Percentiles rank a stretch among this genome's conserved stretches.
Evolutionary conservation across 2,797 vertebrate species (phyloP).

Genomic region (Neosilurus mollespiculum): DNA sequence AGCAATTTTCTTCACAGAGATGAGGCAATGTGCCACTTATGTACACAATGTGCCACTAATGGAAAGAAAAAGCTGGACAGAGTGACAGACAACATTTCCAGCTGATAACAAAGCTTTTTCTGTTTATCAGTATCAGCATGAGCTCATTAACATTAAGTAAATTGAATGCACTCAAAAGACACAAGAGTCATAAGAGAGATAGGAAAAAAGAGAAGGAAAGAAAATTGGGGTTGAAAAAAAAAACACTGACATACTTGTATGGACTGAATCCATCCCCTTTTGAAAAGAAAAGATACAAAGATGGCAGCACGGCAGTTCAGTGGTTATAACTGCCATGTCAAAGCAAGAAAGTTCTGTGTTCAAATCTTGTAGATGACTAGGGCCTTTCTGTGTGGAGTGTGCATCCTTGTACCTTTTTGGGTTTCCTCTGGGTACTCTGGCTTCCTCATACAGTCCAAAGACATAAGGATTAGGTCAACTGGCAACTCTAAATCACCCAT

Average conservation of each 20-base stretch:
- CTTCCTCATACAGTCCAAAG: no score
- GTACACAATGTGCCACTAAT: slow-evolving; percentile 28
- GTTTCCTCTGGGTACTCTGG: no score
- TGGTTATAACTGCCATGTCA: no score
- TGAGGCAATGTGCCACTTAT: slow-evolving; percentile 16
- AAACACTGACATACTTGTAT: slow-evolving; percentile 28
- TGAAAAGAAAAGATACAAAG: slow-evolving; percentile 57
- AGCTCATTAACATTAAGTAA: slow-evolving; percentile 31
- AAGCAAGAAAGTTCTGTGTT: no score
- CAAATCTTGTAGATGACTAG: no score
- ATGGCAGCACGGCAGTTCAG: no score
- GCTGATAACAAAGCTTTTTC: slow-evolving; percentile 33
- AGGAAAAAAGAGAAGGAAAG: neutral
- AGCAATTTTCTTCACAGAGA: slow-evolving; percentile 25
- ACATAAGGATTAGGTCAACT: no score
- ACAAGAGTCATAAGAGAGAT: slow-evolving; percentile 2
- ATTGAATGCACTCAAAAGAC: neutral
- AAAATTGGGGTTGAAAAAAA: slow-evolving; percentile 45
- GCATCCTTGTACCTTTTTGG: no score
- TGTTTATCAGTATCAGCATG: slow-evolving; percentile 34
- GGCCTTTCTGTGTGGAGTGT: no score
- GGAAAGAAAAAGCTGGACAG: slow-evolving; percentile 29
- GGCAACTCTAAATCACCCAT: no score
- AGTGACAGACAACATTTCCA: slow-evolving; percentile 30
- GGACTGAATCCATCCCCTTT: slow-evolving; percentile 66